Evolutionary conservation across 2,797 vertebrate species (phyloP).

Genomic region (Sebastes trivittatus): DNA sequence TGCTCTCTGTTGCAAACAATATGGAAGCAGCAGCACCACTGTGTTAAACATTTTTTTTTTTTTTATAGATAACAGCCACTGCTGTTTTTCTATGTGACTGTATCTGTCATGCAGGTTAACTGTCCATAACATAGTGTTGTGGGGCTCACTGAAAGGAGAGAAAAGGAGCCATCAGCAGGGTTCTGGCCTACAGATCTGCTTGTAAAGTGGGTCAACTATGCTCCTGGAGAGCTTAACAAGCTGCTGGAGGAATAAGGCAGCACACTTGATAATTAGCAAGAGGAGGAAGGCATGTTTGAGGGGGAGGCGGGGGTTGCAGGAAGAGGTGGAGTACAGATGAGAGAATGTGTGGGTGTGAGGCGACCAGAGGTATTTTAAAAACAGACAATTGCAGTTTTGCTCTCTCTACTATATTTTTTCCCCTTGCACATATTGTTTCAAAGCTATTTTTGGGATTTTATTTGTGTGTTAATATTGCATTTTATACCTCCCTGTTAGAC

Average conservation of each 20-base stretch:
- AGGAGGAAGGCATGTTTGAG: conserved; percentile 60
- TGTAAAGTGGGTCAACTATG: conserved; percentile 84
- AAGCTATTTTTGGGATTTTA: neutral
- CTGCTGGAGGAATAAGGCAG: conserved; percentile 77
- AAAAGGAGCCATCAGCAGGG: conserved; percentile 51
- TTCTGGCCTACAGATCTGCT: conserved; percentile 67
- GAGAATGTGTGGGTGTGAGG: conserved; percentile 57
- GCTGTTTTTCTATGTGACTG: conserved; percentile 2
- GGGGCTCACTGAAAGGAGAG: conserved; percentile 31
- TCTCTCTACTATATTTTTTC: neutral
- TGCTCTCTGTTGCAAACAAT: conserved; percentile 15
- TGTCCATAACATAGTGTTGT: conserved; percentile 23
- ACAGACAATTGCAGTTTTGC: neutral
- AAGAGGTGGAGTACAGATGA: conserved; percentile 51
- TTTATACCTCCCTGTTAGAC: neutral
- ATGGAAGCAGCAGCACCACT: neutral
- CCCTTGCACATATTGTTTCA: neutral
- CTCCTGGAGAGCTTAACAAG: conserved; percentile 81
- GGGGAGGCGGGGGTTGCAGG: conserved; percentile 9
- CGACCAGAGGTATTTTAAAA: conserved; percentile 22
- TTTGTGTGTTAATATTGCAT: neutral
- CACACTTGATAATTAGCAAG: conserved; percentile 79
- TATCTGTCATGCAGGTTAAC: conserved; percentile 26
- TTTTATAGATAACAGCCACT: neutral
- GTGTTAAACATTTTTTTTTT: neutral